Conservation (phyloP, 64 coral and sea anemone genomes). For the Orbicella faveolata region DNA sequence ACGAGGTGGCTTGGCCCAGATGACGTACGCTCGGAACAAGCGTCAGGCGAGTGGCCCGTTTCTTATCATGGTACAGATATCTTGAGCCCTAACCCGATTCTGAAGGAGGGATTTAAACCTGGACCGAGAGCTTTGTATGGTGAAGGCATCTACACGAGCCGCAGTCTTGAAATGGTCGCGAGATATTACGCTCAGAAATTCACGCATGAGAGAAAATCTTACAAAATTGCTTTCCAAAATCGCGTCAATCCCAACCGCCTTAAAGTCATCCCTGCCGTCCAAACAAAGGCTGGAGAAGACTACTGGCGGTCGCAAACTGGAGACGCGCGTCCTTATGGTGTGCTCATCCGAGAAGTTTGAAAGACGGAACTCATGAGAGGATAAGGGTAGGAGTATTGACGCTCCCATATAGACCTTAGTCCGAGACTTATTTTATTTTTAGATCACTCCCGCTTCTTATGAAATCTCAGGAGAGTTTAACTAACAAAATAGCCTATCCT, state of each 20-base stretch:
- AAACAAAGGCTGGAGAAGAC: slow-evolving; percentile 53
- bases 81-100: slow-evolving; percentile 11
- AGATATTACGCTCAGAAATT: slow-evolving; percentile 47
- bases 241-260: slow-evolving; percentile 58
- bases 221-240: slow-evolving; percentile 74
- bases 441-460: too few relatives aligned
- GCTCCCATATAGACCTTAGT: too few relatives aligned
- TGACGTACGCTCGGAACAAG: slow-evolving; percentile 29
- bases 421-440: too few relatives aligned
- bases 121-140: background rate
- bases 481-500: too few relatives aligned
- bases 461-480: too few relatives aligned
- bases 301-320: slow-evolving; percentile 60
- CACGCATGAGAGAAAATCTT: slow-evolving; percentile 32
- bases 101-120: slow-evolving; percentile 44
- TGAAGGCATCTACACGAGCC: slow-evolving; percentile 61
- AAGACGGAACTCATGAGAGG: too few relatives aligned
- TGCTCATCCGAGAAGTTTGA: slow-evolving; percentile 35
- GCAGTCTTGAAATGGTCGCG: slow-evolving; percentile 56
- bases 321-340: slow-evolving; percentile 51
- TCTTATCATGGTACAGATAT: slow-evolving; percentile 67
- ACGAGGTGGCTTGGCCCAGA: slow-evolving; percentile 57
- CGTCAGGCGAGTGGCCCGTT: slow-evolving; percentile 54
- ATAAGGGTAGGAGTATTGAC: too few relatives aligned
- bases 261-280: slow-evolving; percentile 40